These are phyloP conservation scores for Macrobrachium nipponense DNA, from an alignment of 1,140 invertebrate species.

Conservation along the genomic window DNA sequence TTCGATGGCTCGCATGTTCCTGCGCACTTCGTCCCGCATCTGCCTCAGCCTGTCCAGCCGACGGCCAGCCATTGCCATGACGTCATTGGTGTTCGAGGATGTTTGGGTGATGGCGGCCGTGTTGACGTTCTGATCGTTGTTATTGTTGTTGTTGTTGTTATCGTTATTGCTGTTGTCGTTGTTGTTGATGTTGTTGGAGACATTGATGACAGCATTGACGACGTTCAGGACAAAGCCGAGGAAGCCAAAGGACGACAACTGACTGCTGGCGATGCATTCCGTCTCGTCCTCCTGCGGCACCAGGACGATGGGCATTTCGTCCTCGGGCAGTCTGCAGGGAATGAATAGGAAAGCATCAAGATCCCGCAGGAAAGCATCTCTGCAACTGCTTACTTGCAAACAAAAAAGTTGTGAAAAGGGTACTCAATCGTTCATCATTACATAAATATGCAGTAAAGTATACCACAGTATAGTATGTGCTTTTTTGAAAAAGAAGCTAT, in stretches of 20 bases:
- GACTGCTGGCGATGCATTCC: conserved; percentile 39
- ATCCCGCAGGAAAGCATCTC: too few relatives aligned
- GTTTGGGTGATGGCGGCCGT: conserved; percentile 34
- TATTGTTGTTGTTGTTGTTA: conserved; percentile 59
- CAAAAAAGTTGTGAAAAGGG: too few relatives aligned
- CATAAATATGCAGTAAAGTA: too few relatives aligned
- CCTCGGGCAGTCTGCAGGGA: neutral
- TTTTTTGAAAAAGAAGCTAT: too few relatives aligned
- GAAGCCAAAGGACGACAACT: conserved; percentile 57
- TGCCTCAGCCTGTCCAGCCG: conserved; percentile 25
- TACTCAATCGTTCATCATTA: too few relatives aligned
- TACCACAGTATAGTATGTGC: too few relatives aligned
- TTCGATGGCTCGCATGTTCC: neutral
- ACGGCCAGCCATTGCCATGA: neutral
- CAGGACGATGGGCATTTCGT: conserved; percentile 47
- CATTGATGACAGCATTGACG: conserved; percentile 59
- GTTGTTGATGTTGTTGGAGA: conserved; percentile 60
- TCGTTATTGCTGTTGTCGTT: conserved; percentile 57
- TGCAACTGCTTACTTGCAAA: too few relatives aligned
- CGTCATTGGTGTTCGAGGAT: conserved; percentile 35
- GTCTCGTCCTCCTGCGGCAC: conserved; percentile 47
- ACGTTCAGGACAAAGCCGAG: conserved; percentile 56
- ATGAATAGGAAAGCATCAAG: neutral
- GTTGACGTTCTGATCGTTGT: conserved; percentile 49
- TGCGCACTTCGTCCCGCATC: conserved; percentile 21